A percentile compares a stretch with the other conserved stretches of the same genome.
Evolutionary conservation across 2,797 vertebrate species (phyloP).

Genomic region (Coreius guichenoti): DNA sequence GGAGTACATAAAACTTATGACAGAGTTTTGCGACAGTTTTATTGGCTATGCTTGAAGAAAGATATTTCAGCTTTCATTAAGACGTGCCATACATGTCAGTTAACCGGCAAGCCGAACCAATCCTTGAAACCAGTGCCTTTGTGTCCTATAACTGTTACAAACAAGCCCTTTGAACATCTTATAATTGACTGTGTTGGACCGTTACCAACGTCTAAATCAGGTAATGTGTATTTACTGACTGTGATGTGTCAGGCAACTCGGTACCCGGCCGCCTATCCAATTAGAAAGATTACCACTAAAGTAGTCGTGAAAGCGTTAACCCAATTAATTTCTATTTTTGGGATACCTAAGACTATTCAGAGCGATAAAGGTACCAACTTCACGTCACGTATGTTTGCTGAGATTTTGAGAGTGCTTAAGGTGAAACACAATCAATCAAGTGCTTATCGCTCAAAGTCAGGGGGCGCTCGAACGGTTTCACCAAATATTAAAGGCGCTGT

Average conservation of each 20-base stretch:
- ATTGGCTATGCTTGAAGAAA: background rate
- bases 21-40: background rate
- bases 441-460: conserved; percentile 12
- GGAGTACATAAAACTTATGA: background rate
- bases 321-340: background rate
- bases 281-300: background rate
- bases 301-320: background rate
- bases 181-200: background rate
- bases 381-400: conserved; percentile 15
- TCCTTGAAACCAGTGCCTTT: background rate
- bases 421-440: conserved; percentile 1
- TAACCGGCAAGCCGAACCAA: background rate
- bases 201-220: background rate
- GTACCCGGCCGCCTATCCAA: background rate
- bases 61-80: background rate
- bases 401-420: conserved; percentile 15
- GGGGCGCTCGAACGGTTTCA: conserved; percentile 18
- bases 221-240: background rate
- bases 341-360: background rate
- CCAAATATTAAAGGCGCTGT: conserved; percentile 2
- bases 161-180: too few species aligned
- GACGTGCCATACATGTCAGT: background rate
- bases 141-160: background rate
- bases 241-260: background rate
- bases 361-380: conserved; percentile 30